Percentiles rank a stretch among this genome's conserved stretches.
Evolutionary conservation across 1,140 invertebrate species (phyloP).

Genomic region (Episyrphus balteatus): DNA sequence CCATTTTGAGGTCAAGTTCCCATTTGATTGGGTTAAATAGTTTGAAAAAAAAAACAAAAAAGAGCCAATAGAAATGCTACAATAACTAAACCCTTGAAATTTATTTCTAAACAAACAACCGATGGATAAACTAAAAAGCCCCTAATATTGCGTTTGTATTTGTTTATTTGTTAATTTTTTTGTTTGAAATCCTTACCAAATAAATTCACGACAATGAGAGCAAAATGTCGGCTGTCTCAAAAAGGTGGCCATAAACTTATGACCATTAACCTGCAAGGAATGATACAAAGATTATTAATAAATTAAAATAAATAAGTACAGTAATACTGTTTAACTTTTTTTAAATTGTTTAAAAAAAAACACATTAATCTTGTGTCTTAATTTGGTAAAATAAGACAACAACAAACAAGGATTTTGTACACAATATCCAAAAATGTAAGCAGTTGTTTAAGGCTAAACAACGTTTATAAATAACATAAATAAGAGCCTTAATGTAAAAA

Average conservation of each 20-base stretch:
- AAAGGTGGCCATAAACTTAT: conserved; percentile 99
- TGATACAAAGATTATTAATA: not conserved
- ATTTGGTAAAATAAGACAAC: too few species aligned
- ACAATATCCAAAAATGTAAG: not conserved
- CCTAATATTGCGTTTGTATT: too few species aligned
- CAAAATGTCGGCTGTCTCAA: conserved; percentile 98
- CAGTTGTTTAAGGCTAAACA: not conserved
- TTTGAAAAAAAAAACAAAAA: too few species aligned
- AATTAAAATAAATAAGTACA: not conserved
- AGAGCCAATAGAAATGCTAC: too few species aligned
- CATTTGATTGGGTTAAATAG: too few species aligned
- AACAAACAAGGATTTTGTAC: too few species aligned
- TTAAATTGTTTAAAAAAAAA: not conserved
- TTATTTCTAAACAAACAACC: too few species aligned
- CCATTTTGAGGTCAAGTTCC: too few species aligned
- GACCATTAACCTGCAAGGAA: conserved; percentile 66
- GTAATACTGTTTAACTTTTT: not conserved
- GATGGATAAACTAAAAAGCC: too few species aligned
- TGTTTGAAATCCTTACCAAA: conserved; percentile 72
- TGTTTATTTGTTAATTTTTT: too few species aligned
- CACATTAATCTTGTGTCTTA: too few species aligned
- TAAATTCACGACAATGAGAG: conserved; percentile 95
- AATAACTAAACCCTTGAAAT: too few species aligned
- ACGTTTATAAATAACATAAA: not conserved
- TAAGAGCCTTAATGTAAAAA: not conserved